These are phyloP conservation scores for Agrotis ipsilon DNA, from an alignment of 2,888 invertebrate species.

Conservation along the genomic window DNA sequence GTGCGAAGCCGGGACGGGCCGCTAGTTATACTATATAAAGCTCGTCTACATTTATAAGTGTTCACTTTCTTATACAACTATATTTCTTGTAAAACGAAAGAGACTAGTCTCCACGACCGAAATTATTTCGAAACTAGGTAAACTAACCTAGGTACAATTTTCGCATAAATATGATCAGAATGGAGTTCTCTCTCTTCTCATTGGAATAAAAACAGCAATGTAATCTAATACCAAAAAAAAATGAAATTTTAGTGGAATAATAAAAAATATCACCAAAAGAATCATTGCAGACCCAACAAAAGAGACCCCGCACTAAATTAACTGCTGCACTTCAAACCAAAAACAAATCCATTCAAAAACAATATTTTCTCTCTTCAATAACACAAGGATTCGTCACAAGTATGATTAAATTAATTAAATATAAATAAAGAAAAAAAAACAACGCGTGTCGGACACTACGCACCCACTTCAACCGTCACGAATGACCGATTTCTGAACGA, in stretches of 20 bases:
- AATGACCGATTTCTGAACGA: constrained; percentile 79
- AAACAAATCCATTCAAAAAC: constrained; percentile 57
- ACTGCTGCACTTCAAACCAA: constrained; percentile 24
- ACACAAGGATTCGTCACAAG: constrained; percentile 73
- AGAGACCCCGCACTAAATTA: neutral
- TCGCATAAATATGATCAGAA: too few relatives aligned
- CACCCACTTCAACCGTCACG: constrained; percentile 81
- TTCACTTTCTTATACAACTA: too few relatives aligned
- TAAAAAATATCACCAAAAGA: neutral
- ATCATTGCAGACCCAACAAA: neutral
- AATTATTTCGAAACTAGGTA: too few relatives aligned
- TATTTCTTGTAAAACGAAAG: too few relatives aligned
- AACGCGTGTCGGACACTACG: constrained; percentile 83
- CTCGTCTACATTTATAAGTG: too few relatives aligned
- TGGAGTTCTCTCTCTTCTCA: neutral
- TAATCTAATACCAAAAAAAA: too few relatives aligned
- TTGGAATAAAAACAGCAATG: neutral
- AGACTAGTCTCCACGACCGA: too few relatives aligned
- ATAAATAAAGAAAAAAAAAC: constrained; percentile 78
- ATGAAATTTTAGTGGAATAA: neutral
- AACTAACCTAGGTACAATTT: too few relatives aligned
- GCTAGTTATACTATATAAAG: too few relatives aligned
- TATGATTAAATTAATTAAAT: constrained; percentile 86
- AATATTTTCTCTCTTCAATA: constrained; percentile 61
- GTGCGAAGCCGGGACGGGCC: too few relatives aligned